Percentiles rank a stretch among this genome's conserved stretches.
Conservation (phyloP, 1,140 invertebrate genomes). For the Magallana gigas region DNA sequence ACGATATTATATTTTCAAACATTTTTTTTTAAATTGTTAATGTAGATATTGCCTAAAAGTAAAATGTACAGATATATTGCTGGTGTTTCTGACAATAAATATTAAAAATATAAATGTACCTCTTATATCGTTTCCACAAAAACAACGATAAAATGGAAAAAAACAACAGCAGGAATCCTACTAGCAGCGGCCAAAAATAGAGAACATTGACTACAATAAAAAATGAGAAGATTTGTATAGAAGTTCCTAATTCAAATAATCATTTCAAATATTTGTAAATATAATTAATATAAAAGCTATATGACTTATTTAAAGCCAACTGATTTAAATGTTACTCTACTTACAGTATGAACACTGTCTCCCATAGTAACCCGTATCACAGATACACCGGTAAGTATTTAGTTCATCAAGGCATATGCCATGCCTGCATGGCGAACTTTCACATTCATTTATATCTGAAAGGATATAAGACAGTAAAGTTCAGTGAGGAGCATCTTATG, state of each 20-base stretch:
- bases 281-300: no score
- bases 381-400: not conserved
- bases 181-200: not conserved
- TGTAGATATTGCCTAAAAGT: no score
- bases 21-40: no score
- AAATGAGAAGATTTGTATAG: not conserved
- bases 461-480: no score
- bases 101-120: not conserved
- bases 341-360: not conserved
- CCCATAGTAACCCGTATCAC: not conserved
- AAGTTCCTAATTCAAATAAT: no score
- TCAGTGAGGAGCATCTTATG: no score
- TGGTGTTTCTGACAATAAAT: no score
- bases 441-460: slow-evolving; percentile 32
- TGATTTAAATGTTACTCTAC: not conserved
- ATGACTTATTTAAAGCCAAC: no score
- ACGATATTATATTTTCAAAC: no score
- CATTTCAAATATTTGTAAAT: no score
- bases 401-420: not conserved
- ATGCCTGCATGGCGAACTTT: not conserved
- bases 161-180: not conserved
- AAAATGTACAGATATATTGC: no score
- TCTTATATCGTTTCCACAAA: not conserved
- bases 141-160: not conserved
- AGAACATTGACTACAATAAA: not conserved